A percentile compares a stretch with the other conserved stretches of the same genome.
Evolutionary conservation across 2,113 vertebrate genomes (phyloP).

Genomic region (Perca fluviatilis): DNA sequence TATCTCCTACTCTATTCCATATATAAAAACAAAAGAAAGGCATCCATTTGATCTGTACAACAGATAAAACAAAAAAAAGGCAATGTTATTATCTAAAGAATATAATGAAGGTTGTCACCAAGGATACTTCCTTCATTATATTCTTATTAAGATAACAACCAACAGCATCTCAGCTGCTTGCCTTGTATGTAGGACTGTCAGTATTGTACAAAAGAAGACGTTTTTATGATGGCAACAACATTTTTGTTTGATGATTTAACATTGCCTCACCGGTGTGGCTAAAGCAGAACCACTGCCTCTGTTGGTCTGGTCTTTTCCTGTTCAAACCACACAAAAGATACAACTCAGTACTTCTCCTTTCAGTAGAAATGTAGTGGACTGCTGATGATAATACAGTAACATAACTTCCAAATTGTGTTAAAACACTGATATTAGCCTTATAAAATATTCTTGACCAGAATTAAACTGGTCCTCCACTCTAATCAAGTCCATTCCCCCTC

Average conservation of each 20-base stretch:
- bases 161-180: neutral
- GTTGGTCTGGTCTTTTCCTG: slow-evolving; percentile 66
- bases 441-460: slow-evolving; percentile 45
- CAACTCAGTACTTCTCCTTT: neutral
- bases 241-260: neutral
- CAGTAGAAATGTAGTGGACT: neutral
- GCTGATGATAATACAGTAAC: slow-evolving; percentile 10
- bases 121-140: neutral
- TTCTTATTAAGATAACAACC: neutral
- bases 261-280: slow-evolving; percentile 63
- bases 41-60: neutral
- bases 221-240: neutral
- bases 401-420: neutral
- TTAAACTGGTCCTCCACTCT: slow-evolving; percentile 32
- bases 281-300: slow-evolving; percentile 24
- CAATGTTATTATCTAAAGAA: neutral
- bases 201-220: neutral
- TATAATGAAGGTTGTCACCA: neutral
- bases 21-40: neutral
- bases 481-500: slow-evolving; percentile 6
- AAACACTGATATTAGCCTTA: slow-evolving; percentile 40
- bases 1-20: too few relatives aligned
- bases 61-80: neutral
- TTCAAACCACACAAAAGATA: slow-evolving; percentile 34
- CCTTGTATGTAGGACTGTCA: neutral